Evolutionary conservation across 2,888 invertebrate genomes (phyloP), one percentile per base, ranked within the genome.

Genomic region (Lacanobia wlatinum): DNA sequence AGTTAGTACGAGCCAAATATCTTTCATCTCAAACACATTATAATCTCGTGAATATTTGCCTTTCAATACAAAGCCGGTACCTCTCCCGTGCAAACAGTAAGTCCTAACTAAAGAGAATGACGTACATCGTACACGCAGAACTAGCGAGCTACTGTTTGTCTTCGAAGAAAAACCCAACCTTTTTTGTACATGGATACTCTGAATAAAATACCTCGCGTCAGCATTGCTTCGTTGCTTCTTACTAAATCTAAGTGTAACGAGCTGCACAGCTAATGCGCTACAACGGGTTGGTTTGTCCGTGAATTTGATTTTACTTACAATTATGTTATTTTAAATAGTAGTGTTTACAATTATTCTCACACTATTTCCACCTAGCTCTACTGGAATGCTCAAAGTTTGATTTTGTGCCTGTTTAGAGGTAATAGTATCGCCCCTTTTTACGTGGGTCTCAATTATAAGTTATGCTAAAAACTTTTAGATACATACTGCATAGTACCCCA

Each of bases 161-260:
- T 67, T 52, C 16, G 18, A 18, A 43, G 16, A 64, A 59, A 56
- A 80, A 52, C 59, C 52, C 28, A 53, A 64, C 66, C 80, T 46
- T 67, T 76, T 73, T 64, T 60, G 38, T 28, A 63, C 67, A 66
- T 60, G 75, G 56, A 46, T 63, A 46, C 50, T 16, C 67, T 63
- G 46, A 73, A 78, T 67, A 67, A 23, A 78, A 73, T 63, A 67
- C 59, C 38, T 21, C n/a, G 38, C 50, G 50, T 80, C 64, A 80
- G 67, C 64, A 21, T 43, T 66, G 62, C 48, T 66, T 14, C 53
- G 59, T 38, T 59, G 18, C 34, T 50, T 48, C 53, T 23, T 34
- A 53, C 40, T 60, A 55, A 78, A 59, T 66, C 23, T 59, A 9
- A 28, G 28, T 52, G 12, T 40, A 59, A 60, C 28, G 16, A 56